Evolutionary conservation across 2,113 vertebrate genomes (phyloP).

Genomic region (Callipepla californica): DNA sequence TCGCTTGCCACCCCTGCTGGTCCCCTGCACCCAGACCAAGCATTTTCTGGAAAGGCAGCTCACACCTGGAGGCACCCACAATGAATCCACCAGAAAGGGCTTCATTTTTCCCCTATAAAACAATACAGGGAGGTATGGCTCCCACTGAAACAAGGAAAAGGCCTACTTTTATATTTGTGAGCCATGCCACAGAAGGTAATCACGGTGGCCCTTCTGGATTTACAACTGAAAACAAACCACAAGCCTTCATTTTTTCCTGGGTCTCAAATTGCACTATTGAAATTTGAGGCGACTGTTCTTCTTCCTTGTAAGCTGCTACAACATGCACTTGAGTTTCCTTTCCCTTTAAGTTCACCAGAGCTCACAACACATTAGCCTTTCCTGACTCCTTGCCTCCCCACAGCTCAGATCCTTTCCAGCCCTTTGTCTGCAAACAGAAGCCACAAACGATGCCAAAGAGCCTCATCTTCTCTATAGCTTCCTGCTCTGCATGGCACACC

Average conservation of each 20-base stretch:
- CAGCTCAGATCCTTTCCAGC: neutral
- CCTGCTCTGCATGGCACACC: rapidly evolving
- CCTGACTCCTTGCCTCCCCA: neutral
- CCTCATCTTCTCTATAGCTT: neutral
- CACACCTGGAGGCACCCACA: neutral
- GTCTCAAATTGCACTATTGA: too few species aligned
- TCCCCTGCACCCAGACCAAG: neutral
- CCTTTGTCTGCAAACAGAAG: neutral
- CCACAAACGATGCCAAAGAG: neutral
- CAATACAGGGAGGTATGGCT: neutral
- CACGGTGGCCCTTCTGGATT: neutral
- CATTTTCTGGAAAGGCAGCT: neutral
- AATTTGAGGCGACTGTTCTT: too few species aligned
- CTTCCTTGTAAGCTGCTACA: neutral
- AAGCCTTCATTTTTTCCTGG: too few species aligned
- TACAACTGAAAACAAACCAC: too few species aligned
- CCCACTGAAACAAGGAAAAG: neutral
- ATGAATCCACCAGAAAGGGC: neutral
- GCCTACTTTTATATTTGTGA: neutral
- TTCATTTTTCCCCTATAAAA: neutral
- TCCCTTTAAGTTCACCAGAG: neutral
- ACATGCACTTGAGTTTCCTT: neutral
- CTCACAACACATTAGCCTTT: neutral
- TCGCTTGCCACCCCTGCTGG: neutral
- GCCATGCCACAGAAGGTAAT: neutral